Percentiles rank a stretch among this genome's conserved stretches.
These are phyloP conservation scores for Danaus chrysippus DNA, from an alignment of 2,888 invertebrate species.

Conservation along the genomic window DNA sequence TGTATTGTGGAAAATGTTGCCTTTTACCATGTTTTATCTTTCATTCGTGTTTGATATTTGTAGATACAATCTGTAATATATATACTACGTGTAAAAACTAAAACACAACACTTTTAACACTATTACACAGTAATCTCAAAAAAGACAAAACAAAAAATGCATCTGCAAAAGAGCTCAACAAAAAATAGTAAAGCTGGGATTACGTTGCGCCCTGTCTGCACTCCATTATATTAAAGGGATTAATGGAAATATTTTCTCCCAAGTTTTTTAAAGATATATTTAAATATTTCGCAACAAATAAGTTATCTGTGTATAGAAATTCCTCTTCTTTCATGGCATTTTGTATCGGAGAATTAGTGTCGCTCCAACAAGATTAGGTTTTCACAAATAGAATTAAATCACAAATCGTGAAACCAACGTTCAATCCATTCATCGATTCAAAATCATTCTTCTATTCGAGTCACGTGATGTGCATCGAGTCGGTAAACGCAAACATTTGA, in stretches of 20 bases:
- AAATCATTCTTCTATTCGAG: constrained; percentile 33
- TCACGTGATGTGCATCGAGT: constrained; percentile 32
- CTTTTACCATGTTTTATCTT: background rate
- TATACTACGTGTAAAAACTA: background rate
- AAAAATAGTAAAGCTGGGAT: background rate
- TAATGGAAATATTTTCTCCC: background rate
- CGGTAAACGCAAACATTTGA: constrained; percentile 28
- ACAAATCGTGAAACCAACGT: constrained; percentile 25
- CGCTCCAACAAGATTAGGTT: background rate
- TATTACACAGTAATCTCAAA: background rate
- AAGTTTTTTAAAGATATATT: background rate
- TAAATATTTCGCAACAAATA: background rate
- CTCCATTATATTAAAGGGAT: constrained; percentile 3
- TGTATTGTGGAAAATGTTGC: background rate
- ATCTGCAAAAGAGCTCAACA: background rate
- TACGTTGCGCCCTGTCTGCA: background rate
- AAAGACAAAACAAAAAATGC: background rate
- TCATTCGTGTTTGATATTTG: background rate
- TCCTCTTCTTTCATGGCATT: background rate
- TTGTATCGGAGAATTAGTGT: background rate
- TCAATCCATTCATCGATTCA: constrained; percentile 41
- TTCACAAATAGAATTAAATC: constrained; percentile 20
- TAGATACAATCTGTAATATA: background rate
- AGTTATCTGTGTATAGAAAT: no score
- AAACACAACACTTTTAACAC: background rate